These are phyloP conservation scores for Venturia canescens DNA, from an alignment of 1,140 invertebrate genomes.

Conservation along the genomic window DNA sequence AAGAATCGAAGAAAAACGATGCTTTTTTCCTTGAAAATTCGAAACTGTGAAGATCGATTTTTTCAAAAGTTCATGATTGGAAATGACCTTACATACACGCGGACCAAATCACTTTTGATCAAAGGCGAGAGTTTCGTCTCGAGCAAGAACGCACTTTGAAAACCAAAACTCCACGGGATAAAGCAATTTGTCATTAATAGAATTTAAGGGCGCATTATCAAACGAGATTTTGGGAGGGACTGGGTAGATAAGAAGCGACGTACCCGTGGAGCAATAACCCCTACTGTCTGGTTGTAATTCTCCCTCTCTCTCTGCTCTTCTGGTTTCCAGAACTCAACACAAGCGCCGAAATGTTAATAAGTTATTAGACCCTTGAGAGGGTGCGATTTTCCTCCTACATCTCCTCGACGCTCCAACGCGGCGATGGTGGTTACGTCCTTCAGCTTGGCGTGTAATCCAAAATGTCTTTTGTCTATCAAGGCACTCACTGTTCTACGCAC, in stretches of 20 bases:
- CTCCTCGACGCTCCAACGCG: background rate
- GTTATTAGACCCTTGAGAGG: conserved; percentile 41
- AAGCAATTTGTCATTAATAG: conserved; percentile 58
- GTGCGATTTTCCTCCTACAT: conserved; percentile 29
- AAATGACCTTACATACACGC: background rate
- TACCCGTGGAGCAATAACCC: conserved; percentile 27
- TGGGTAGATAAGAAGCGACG: conserved; percentile 28
- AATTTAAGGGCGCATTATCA: conserved; percentile 54
- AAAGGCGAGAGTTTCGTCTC: conserved; percentile 1
- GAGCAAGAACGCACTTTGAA: conserved; percentile 35
- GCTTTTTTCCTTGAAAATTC: too few species aligned
- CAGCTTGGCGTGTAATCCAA: conserved; percentile 35
- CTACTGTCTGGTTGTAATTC: conserved; percentile 47
- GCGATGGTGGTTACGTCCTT: background rate
- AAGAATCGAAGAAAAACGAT: too few species aligned
- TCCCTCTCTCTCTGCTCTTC: conserved; percentile 27
- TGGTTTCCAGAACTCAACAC: background rate
- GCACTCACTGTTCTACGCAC: conserved; percentile 10
- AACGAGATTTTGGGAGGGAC: conserved; percentile 37
- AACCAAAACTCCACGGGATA: conserved; percentile 47
- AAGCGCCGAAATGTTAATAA: conserved; percentile 47
- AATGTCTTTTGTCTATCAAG: conserved; percentile 44
- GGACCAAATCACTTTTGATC: background rate
- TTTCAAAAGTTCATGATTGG: background rate
- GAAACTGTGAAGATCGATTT: background rate